A percentile compares a stretch with the other conserved stretches of the same genome.
Evolutionary conservation across 2,113 vertebrate genomes (phyloP).

Genomic region (Ibidorhyncha struthersii): DNA sequence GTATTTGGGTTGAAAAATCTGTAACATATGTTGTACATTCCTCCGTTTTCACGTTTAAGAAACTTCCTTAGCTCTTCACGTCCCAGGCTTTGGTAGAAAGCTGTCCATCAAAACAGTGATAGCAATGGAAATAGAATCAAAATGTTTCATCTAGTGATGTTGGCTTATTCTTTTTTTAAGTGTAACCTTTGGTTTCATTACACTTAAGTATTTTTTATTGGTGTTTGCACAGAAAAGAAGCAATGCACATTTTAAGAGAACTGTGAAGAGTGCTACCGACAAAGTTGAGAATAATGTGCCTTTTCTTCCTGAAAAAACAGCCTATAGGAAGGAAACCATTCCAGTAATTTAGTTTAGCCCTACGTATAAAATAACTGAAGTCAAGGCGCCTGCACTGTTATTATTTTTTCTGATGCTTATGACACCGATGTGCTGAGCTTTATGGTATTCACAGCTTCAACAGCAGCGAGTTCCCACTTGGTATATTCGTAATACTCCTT

Average conservation of each 20-base stretch:
- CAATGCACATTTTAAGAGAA: slow-evolving; percentile 52
- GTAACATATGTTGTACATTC: too few relatives aligned
- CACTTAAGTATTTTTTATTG: slow-evolving; percentile 67
- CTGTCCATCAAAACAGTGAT: neutral
- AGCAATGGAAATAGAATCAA: slow-evolving; percentile 45
- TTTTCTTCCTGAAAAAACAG: slow-evolving; percentile 58
- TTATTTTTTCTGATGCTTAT: slow-evolving; percentile 90
- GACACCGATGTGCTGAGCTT: slow-evolving; percentile 85
- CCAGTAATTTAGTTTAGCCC: slow-evolving; percentile 92
- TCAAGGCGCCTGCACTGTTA: slow-evolving; percentile 87
- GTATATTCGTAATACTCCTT: slow-evolving; percentile 98
- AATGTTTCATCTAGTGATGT: neutral
- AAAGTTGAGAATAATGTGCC: slow-evolving; percentile 59
- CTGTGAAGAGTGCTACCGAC: slow-evolving; percentile 22
- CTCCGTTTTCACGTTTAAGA: neutral
- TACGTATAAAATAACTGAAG: slow-evolving; percentile 84
- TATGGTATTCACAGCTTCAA: slow-evolving; percentile 74
- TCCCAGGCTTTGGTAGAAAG: neutral
- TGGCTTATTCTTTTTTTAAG: slow-evolving; percentile 49
- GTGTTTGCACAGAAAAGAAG: slow-evolving; percentile 39
- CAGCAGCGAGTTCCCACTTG: slow-evolving; percentile 87
- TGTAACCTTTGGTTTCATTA: slow-evolving; percentile 66
- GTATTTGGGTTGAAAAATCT: neutral
- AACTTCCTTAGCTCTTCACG: neutral
- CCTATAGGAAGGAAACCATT: slow-evolving; percentile 66